These are phyloP conservation scores for Drosophila obscura DNA, from an alignment of 1,140 invertebrate genomes.

Conservation along the genomic window DNA sequence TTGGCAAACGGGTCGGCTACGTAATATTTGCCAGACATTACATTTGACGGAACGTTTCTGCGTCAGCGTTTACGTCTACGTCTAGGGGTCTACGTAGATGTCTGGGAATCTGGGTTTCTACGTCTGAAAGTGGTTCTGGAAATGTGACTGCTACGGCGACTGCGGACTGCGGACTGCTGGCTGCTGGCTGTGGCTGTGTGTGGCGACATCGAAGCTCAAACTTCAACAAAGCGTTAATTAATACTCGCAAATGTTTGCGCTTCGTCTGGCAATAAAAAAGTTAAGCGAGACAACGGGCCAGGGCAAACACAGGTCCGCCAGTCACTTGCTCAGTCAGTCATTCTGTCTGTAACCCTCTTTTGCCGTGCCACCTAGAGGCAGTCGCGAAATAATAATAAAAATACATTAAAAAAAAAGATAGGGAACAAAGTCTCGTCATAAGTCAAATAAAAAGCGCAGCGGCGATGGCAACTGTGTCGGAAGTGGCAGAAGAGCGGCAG, in stretches of 20 bases:
- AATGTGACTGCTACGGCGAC: no score
- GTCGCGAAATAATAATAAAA: constrained; percentile 26
- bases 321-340: no score
- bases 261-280: constrained; percentile 81
- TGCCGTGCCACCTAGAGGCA: constrained; percentile 36
- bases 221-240: constrained; percentile 83
- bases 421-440: constrained; percentile 70
- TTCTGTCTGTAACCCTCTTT: constrained; percentile 6
- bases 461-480: constrained; percentile 54
- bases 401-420: constrained; percentile 25
- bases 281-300: constrained; percentile 73
- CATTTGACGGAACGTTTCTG: constrained; percentile 46
- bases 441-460: constrained; percentile 80
- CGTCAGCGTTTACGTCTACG: constrained; percentile 28
- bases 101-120: constrained; percentile 16
- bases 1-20: constrained; percentile 56
- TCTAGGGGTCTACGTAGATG: constrained; percentile 48
- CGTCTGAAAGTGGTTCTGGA: no score
- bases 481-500: constrained; percentile 12
- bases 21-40: constrained; percentile 59
- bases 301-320: constrained; percentile 38
- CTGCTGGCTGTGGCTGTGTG: no score
- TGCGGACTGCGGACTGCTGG: no score
- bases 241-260: constrained; percentile 82
- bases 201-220: constrained; percentile 78